These are phyloP conservation scores for Oryzias sinensis DNA, from an alignment of 2,797 vertebrate genomes.

Conservation along the genomic window DNA sequence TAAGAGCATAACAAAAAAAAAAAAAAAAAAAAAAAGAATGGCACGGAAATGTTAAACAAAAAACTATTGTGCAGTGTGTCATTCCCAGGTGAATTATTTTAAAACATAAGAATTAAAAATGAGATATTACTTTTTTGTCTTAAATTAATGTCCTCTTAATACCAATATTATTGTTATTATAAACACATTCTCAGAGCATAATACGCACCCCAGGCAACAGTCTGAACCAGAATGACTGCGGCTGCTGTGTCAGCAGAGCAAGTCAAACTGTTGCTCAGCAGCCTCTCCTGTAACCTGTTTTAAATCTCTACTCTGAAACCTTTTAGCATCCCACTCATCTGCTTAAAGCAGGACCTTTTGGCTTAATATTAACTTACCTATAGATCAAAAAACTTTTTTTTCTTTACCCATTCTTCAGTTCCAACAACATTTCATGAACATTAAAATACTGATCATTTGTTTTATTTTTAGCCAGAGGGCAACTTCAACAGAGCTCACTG, in stretches of 20 bases:
- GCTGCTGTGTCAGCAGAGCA: constrained; percentile 69
- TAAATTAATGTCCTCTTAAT: constrained; percentile 65
- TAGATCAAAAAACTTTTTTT: constrained; percentile 51
- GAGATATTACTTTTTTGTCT: constrained; percentile 44
- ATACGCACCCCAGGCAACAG: constrained; percentile 70
- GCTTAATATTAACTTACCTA: constrained; percentile 59
- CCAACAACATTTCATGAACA: constrained; percentile 40
- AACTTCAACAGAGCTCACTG: constrained; percentile 74
- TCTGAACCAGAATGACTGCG: constrained; percentile 75
- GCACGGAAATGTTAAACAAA: constrained; percentile 81
- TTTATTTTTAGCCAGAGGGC: constrained; percentile 62
- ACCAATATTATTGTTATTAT: constrained; percentile 72
- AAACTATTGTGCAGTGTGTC: constrained; percentile 76
- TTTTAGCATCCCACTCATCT: constrained; percentile 43
- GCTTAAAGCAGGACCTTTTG: constrained; percentile 55
- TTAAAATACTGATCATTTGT: constrained; percentile 46
- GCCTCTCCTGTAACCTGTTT: constrained; percentile 43
- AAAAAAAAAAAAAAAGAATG: constrained; percentile 23
- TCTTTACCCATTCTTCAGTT: constrained; percentile 30
- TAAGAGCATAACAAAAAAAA: constrained; percentile 69
- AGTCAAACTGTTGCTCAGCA: constrained; percentile 43
- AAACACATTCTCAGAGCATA: constrained; percentile 79
- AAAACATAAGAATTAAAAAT: constrained; percentile 71
- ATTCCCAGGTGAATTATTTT: constrained; percentile 74
- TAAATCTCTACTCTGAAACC: constrained; percentile 41